Conservation (phyloP, 2,113 vertebrate genomes). For the Physeter macrocephalus region DNA sequence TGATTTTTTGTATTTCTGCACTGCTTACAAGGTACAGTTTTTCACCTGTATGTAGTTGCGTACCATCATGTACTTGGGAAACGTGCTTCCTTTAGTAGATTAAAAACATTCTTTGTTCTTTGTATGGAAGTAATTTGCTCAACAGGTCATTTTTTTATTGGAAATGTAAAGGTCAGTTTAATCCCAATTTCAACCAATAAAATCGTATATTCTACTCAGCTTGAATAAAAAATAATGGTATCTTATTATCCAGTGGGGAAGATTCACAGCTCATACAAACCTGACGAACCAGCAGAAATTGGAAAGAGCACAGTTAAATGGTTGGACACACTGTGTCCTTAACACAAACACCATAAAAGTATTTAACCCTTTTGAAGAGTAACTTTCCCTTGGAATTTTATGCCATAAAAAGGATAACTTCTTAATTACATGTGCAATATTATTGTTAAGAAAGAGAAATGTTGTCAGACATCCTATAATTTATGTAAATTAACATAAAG, state of each 20-base stretch:
- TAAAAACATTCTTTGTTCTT: background rate
- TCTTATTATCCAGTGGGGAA: background rate
- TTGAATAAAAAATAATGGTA: background rate
- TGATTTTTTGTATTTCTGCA: background rate
- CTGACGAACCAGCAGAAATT: background rate
- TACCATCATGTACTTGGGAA: background rate
- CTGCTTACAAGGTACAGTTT: background rate
- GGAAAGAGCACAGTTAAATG: background rate
- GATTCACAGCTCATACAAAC: background rate
- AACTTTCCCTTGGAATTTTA: background rate
- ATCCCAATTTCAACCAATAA: background rate
- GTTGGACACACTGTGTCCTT: background rate
- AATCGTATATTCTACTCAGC: background rate
- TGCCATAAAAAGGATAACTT: background rate
- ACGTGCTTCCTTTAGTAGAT: background rate
- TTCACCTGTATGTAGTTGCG: background rate
- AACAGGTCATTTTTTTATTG: background rate
- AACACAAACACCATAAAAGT: background rate
- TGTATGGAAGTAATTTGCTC: background rate
- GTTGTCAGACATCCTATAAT: background rate
- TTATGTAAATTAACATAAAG: background rate
- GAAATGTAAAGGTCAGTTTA: background rate
- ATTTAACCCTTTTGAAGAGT: background rate
- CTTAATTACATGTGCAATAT: background rate
- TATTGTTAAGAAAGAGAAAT: background rate